phyloP scores from a whole-genome alignment of 2,797 vertebrate species.

The Eulemur mongoz region DNA sequence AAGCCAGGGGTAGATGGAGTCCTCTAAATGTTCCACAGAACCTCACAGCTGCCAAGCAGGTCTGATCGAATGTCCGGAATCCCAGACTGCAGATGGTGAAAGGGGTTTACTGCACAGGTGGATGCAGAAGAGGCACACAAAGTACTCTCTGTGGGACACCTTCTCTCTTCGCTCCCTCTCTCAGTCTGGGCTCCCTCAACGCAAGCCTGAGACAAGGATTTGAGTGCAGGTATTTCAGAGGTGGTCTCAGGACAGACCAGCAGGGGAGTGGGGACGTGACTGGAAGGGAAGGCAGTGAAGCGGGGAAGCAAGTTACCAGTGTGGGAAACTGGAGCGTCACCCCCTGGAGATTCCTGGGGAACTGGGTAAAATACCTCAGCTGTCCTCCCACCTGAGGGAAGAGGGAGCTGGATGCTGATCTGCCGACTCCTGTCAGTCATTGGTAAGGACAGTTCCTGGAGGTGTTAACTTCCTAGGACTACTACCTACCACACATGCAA shows the following conservation, averaged over 20 bases:
- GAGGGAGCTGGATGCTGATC: background rate
- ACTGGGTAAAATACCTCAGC: background rate
- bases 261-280: background rate
- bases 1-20: background rate
- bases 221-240: background rate
- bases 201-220: background rate
- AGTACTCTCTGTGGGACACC: background rate
- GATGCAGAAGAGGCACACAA: background rate
- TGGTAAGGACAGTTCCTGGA: background rate
- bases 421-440: background rate
- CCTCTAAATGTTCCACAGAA: background rate
- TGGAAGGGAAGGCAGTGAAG: background rate
- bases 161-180: background rate
- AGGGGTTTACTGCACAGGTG: background rate
- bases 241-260: background rate
- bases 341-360: too few relatives aligned
- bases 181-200: background rate
- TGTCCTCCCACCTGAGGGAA: background rate
- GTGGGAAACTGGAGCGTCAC: background rate
- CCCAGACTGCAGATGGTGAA: background rate
- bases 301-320: background rate
- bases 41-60: background rate
- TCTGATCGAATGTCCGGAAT: background rate
- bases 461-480: background rate
- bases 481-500: background rate